Evolutionary conservation across 2,113 vertebrate genomes (phyloP), one percentile per base, ranked within the genome.

Genomic region (Dromaius novaehollandiae): DNA sequence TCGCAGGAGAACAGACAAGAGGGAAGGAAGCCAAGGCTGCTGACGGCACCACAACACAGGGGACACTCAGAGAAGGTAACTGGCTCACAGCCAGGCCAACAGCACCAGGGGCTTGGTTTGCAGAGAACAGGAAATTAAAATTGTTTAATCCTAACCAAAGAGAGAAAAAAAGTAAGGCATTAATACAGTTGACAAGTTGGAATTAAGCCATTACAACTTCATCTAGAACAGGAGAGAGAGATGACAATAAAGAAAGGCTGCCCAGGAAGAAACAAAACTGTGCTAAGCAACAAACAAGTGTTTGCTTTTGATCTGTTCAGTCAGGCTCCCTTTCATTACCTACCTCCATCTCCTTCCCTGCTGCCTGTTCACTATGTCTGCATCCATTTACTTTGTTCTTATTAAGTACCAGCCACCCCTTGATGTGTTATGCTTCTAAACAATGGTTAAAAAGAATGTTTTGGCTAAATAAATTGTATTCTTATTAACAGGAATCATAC

Each of bases 31-130:
- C 94, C 80, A 99, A 89, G 6, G 98, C 88, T 2, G 98, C 81
- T 13, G 99, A 98, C 0, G 99, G 99, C 48, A 99, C 65, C 95
- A 99, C 88, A 44, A 99, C 97, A 87, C 98, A 99, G 4, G 99
- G 99, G 68, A 99, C 74, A 0, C 98, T 97, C 88, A 99, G 88
- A 25, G 99, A 93, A 18, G 98, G 97, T 63, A 99, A 82, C 6
- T 95, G 97, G 64, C 97, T 96, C 0, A 98, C 61, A 65, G 98
- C 42, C 4, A 98, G 95, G 3, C 96, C 93, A 55, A 98, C 21
- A 34, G 97, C 73, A 55, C 97, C 92, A 7, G 98, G 69, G 14
- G 94, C 32, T 85, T 98, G 99, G 55, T 96, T 97, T n/a, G 99
- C 93, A 21, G 99, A 93, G 26, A 99, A 87, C 63, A 99, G 97